phyloP scores from a whole-genome alignment of 2,888 invertebrate species.

The Tenthredo livida region DNA sequence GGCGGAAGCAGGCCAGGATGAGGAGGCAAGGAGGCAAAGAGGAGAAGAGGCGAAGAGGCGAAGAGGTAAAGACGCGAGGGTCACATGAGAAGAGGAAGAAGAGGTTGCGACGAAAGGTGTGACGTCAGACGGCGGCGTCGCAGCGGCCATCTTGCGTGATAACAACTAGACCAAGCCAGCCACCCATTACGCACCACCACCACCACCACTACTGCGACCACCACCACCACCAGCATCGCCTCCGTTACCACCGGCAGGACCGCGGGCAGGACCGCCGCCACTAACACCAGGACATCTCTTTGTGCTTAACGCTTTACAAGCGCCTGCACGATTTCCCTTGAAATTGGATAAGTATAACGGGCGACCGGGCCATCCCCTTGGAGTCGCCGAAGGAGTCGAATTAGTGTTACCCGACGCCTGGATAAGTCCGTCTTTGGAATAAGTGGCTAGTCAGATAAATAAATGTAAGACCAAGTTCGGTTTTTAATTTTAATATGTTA shows the following conservation, averaged over 20 bases:
- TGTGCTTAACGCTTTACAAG: slow-evolving; percentile 36
- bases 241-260: slow-evolving; percentile 34
- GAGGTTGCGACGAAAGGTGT: slow-evolving; percentile 52
- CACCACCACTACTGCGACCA: slow-evolving; percentile 33
- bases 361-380: background rate
- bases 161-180: slow-evolving; percentile 51
- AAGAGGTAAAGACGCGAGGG: background rate
- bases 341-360: slow-evolving; percentile 39
- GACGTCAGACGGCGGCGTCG: slow-evolving; percentile 53
- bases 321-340: slow-evolving; percentile 43
- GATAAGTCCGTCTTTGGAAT: background rate
- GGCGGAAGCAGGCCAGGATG: background rate
- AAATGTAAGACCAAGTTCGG: background rate
- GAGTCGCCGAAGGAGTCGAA: background rate
- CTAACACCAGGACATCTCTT: slow-evolving; percentile 39
- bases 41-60: background rate
- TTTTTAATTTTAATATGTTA: background rate
- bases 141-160: slow-evolving; percentile 56
- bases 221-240: slow-evolving; percentile 41
- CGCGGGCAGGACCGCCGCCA: slow-evolving; percentile 28
- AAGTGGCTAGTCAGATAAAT: background rate
- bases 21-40: background rate
- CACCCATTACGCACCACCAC: slow-evolving; percentile 53
- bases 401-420: slow-evolving; percentile 11
- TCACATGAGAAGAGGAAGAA: slow-evolving; percentile 5